Evolutionary conservation across 2,888 invertebrate genomes (phyloP), one percentile per base, ranked within the genome.

Genomic region (Lomographa bimaculata): DNA sequence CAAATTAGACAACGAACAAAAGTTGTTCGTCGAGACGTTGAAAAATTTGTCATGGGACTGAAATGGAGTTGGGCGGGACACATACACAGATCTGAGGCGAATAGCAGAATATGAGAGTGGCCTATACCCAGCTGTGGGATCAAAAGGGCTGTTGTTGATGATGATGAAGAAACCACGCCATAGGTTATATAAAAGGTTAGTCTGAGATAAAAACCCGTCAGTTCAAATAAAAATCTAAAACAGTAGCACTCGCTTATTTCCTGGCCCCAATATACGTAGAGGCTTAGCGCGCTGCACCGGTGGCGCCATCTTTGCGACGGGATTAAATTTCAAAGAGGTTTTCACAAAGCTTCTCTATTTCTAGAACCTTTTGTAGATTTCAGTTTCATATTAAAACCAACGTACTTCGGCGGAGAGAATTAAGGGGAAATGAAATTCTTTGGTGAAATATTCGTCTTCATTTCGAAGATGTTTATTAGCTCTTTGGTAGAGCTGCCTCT

Each of bases 261-360:
- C 48, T 70, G 61, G 76, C 74, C 73, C 54, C 58, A 66, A 61
- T 64, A 60, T 55, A 52, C 51, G 59, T 49, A 50, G 60, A 68
- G 67, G 66, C 74, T 74, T 71, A 68, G 61, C 66, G 57, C 60
- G 46, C 36, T 59, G 62, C 51, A 50, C 21, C 36, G 26, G 50
- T 46, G 64, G 38, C 76, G 68, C 72, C 73, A 71, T 76, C 76
- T 77, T 73, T 68, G 57, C 55, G 54, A 16, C 44, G 58, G 71
- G 70, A 75, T 76, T 77, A 76, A 71, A 72, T 71, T 69, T 68
- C 68, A 73, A 73, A 73, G 68, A 71, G 64, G 57, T 62, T 67
- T 23, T 71, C 71, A 51, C 11, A 40, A 34, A 28, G 36, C 40
- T 33, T 18, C 16, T 20, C 36, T 33, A 34, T 25, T 24, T 16